Evolutionary conservation across 1,140 invertebrate genomes (phyloP), one percentile per base, ranked within the genome.

Genomic region (Lanistes nyassanus): DNA sequence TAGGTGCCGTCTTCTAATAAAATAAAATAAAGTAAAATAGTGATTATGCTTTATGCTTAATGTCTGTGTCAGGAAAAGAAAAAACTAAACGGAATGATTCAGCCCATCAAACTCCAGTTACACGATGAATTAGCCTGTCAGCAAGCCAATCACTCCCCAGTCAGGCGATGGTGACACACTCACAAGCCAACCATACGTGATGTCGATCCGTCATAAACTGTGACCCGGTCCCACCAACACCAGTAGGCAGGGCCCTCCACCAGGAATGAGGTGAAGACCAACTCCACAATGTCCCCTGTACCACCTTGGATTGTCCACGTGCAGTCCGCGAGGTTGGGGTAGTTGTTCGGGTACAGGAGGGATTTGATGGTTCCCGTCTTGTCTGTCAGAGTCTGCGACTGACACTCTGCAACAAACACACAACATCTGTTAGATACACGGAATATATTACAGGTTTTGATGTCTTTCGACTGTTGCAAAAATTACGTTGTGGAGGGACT

Each of bases 141-240:
- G n/a, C n/a, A n/a, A n/a, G n/a, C n/a, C n/a, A n/a, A n/a, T n/a
- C n/a, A n/a, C n/a, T n/a, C n/a, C n/a, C n/a, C n/a, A n/a, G n/a
- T n/a, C n/a, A n/a, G n/a, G n/a, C n/a, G n/a, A n/a, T n/a, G 9
- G n/a, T 16, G 23, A 26, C 11, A 34, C 7, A 67, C 65, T 67
- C 65, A 67, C 65, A n/a, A 19, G 37, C 65, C 65, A n/a, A 67
- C 5, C 13, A 31, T 34, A n/a, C n/a, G n/a, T n/a, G 31, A 1
- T 42, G 26, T 42, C n/a, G 19, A n/a, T n/a, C 16, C 65, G n/a
- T 67, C 65, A 67, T 3, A 67, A 29, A 67, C 26, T 0, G n/a
- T n/a, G 19, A 67, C 65, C 65, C 65, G 42, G 37, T 67, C 65
- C 16, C 26, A 67, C 7, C 4, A 23, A 67, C 65, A 67, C 34